phyloP scores from a whole-genome alignment of 2,888 invertebrate genomes.

The Oligia fasciuncula region DNA sequence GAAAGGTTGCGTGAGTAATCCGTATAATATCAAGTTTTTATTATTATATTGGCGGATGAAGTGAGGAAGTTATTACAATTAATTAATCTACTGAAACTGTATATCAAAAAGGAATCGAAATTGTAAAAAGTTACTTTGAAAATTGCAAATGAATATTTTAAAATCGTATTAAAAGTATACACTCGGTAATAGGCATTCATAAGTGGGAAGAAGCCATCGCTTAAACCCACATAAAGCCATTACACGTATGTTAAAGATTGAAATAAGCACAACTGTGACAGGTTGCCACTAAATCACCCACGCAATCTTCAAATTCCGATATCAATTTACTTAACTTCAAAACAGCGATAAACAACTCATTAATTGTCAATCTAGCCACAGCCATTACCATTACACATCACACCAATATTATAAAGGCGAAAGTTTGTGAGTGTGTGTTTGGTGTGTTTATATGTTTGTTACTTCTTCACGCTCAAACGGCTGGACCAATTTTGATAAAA shows the following conservation, averaged over 20 bases:
- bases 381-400: conserved; percentile 36
- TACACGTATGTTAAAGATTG: conserved; percentile 24
- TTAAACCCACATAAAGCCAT: conserved; percentile 45
- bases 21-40: neutral
- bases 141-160: neutral
- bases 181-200: conserved; percentile 18
- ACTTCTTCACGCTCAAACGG: no score
- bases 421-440: no score
- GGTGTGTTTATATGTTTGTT: no score
- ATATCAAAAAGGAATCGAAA: neutral
- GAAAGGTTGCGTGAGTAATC: conserved; percentile 22
- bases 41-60: neutral
- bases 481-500: no score
- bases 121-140: neutral
- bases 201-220: conserved; percentile 35
- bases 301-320: conserved; percentile 45
- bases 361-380: conserved; percentile 50
- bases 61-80: conserved; percentile 23
- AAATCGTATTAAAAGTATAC: neutral
- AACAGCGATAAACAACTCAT: conserved; percentile 54
- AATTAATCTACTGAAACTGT: conserved; percentile 3
- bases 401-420: no score
- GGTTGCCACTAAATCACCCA: conserved; percentile 53
- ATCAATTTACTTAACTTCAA: conserved; percentile 46
- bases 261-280: conserved; percentile 40